Evolutionary conservation across 2,888 invertebrate genomes (phyloP), one percentile per base, ranked within the genome.

Genomic region (Agonopterix arenella): DNA sequence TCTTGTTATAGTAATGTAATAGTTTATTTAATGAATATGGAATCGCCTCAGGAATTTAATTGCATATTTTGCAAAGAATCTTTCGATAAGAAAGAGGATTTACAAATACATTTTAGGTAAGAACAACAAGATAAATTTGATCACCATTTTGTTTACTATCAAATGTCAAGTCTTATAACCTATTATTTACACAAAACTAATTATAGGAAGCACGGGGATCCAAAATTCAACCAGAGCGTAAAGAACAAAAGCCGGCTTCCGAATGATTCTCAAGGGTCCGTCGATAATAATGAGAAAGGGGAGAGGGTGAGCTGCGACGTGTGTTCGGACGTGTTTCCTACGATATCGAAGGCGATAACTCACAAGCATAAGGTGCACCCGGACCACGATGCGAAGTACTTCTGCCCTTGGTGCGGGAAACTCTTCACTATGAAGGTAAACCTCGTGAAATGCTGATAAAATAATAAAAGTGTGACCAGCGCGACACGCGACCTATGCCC

Each of bases 331-430:
- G 73, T 80, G 49, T 92, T 92, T 58, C 84, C 90, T 1, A 89
- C 90, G 1, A 90, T 91, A 63, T 91, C 92, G 1, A 90, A 90
- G 54, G 92, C 93, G 4, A 92, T 93, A 60, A 91, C 92, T 61
- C 93, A 93, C 79, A 92, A 92, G 73, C 93, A 92, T 69, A 91
- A 91, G 65, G 84, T 91, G 56, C 93, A 93, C 80, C 92, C 91
- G 1, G 89, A 91, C 54, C 91, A 90, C 65, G 90, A 90, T 45
- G 84, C 90, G 16, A 93, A 93, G 68, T 90, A 92, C 72, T 93
- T 91, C 70, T 93, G 93, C 55, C 90, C 90, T 28, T 90, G 91
- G 80, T 93, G 93, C 70, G 93, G 93, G 8, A 93, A 92, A 84
- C 90, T 93, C 49, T 93, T 93, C 70, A 92, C 93, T 8, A 80